Evolutionary conservation across 2,888 invertebrate species (phyloP).

Genomic region (Dendrolimus houi): DNA sequence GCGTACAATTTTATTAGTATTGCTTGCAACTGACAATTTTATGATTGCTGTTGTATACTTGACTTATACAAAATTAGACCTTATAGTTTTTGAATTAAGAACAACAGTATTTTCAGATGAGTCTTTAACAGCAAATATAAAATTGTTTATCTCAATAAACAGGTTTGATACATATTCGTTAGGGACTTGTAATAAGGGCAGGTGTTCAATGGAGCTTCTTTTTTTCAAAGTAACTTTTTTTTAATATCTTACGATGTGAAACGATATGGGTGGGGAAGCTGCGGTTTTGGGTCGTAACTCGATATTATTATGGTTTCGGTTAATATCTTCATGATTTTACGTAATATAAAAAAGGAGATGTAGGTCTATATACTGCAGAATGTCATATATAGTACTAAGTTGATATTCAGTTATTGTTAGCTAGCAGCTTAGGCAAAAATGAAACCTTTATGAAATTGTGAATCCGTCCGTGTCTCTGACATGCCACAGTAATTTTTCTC

Average conservation of each 20-base stretch:
- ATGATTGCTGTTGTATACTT: too few species aligned
- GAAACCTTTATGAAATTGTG: too few species aligned
- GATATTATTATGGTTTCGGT: neutral
- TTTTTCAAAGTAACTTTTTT: slow-evolving; percentile 9
- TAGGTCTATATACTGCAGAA: too few species aligned
- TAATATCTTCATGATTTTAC: neutral
- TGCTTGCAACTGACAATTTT: too few species aligned
- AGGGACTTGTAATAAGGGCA: slow-evolving; percentile 54
- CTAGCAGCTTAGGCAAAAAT: too few species aligned
- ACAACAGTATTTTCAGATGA: neutral
- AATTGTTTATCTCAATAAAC: slow-evolving; percentile 28
- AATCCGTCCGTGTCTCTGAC: too few species aligned
- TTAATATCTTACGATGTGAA: neutral
- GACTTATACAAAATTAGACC: neutral
- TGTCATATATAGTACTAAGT: too few species aligned
- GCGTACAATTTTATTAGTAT: too few species aligned
- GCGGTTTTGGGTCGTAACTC: neutral
- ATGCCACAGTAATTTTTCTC: too few species aligned
- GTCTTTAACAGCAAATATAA: slow-evolving; percentile 2
- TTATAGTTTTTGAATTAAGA: neutral
- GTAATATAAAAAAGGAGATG: too few species aligned
- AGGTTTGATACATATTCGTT: slow-evolving; percentile 27
- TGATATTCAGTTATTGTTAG: too few species aligned
- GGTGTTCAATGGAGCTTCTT: slow-evolving; percentile 51
- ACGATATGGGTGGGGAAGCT: neutral